Base-by-base conservation (phyloP, 2,888 invertebrate genomes). In the Parnassius mnemosyne region DNA sequence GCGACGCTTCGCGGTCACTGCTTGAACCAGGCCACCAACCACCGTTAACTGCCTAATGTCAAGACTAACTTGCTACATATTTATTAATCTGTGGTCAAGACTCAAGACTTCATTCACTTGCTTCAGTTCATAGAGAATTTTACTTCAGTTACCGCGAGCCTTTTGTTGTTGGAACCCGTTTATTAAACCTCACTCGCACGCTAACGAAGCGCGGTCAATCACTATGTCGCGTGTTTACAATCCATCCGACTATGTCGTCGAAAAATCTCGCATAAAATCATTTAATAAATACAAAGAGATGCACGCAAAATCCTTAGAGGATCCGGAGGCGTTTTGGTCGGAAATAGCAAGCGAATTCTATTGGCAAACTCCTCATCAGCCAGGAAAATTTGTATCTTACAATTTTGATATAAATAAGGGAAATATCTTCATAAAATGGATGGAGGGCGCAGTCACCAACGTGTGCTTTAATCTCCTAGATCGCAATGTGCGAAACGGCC, bases 391-490 rank as follows among this genome's bases (percentile, higher is more conserved):
- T 80, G 92, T 96, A 75, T 95, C 95, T 12, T 98, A 96, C 86
- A 99, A 99, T 87, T 99, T 99, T 81, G 96, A 99, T 84, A 85
- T 95, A 56, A 93, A 93, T 68, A 96, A 97, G 83, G 99, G 99
- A 57, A 95, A 96, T 11, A 95, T 99, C 72, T 96, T 93, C 74
- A 95, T 97, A 53, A 97, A 97, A 85, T 99, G 98, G 97, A 95
- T 99, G 95, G 96, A 97, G 76, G 99, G 98, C 10, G 97, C 97
- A 5, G 94, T 95, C 47, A 99, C 99, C 50, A 99, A 99, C 85
- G 94, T 99, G 68, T 97, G 97, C 81, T 99, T 98, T 89, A 99
- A 99, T 91, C 93, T 97, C 58, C 91, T 99, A 72, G 99, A 99
- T 87, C 94, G 97, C 68, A 97, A 98, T 85, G 95, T 99, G 60